Evolutionary conservation across 2,797 vertebrate species (phyloP).

Genomic region (Chromobotia macracanthus): DNA sequence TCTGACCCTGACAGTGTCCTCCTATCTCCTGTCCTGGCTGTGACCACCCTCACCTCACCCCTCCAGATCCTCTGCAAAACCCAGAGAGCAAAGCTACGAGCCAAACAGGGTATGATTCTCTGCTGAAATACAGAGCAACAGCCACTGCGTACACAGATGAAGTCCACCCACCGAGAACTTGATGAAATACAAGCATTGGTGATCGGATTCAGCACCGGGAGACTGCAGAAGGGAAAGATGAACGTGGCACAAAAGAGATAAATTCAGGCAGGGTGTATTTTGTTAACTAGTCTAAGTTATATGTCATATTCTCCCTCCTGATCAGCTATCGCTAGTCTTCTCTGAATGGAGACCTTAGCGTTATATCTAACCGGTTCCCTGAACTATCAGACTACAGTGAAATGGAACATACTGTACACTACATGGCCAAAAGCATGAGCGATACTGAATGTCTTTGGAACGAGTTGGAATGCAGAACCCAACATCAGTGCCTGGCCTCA

Average conservation of each 20-base stretch:
- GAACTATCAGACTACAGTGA: slow-evolving; percentile 23
- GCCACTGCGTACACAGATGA: slow-evolving; percentile 1
- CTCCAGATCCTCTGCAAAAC: slow-evolving; percentile 41
- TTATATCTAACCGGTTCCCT: slow-evolving; percentile 28
- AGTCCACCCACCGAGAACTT: neutral
- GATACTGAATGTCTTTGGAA: neutral
- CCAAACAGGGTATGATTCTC: slow-evolving; percentile 58
- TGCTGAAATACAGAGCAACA: slow-evolving; percentile 15
- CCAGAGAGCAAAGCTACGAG: slow-evolving; percentile 54
- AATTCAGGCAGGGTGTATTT: slow-evolving; percentile 25
- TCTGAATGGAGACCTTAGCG: slow-evolving; percentile 15
- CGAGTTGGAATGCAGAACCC: neutral
- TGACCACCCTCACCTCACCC: slow-evolving; percentile 24
- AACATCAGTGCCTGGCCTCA: neutral
- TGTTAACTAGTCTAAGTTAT: slow-evolving; percentile 32
- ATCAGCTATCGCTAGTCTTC: slow-evolving; percentile 9
- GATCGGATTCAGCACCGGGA: slow-evolving; percentile 1
- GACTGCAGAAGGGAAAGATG: slow-evolving; percentile 26
- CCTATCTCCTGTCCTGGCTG: neutral
- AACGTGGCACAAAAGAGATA: slow-evolving; percentile 1
- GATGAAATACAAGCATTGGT: neutral
- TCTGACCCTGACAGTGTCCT: slow-evolving; percentile 71
- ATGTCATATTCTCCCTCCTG: slow-evolving; percentile 27
- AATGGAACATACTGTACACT: neutral
- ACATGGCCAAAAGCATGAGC: slow-evolving; percentile 22